Evolutionary conservation across 2,888 invertebrate genomes (phyloP).

Genomic region (Cotesia congregata): DNA sequence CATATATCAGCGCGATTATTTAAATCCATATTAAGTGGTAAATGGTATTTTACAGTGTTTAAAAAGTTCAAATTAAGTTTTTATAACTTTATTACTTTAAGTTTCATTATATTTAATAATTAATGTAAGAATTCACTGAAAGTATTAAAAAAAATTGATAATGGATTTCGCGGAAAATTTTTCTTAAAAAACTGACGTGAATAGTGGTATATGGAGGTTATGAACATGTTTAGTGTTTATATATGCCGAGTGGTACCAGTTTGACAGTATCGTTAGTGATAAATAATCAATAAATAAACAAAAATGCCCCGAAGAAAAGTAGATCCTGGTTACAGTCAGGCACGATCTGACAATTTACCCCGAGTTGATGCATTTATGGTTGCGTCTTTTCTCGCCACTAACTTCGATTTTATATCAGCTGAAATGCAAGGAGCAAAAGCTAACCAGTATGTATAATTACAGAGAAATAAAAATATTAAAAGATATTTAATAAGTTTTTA

Average conservation of each 20-base stretch:
- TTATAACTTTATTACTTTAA: no score
- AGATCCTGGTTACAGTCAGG: slow-evolving; percentile 15
- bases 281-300: slow-evolving; percentile 12
- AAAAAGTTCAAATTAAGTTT: no score
- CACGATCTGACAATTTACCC: slow-evolving; percentile 19
- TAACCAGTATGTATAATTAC: background rate
- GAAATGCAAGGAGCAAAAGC: background rate
- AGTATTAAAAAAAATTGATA: no score
- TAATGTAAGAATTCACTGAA: no score
- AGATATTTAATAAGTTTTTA: slow-evolving; percentile 9
- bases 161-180: no score
- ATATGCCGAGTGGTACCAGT: slow-evolving; percentile 20
- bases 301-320: slow-evolving; percentile 28
- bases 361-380: background rate
- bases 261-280: background rate
- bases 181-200: background rate
- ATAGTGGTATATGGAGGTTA: slow-evolving; percentile 14
- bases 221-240: slow-evolving; percentile 8
- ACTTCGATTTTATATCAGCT: background rate
- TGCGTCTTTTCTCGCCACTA: background rate
- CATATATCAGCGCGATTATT: no score
- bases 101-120: no score
- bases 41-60: no score
- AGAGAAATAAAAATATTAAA: background rate
- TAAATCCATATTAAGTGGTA: no score